A percentile compares a stretch with the other conserved stretches of the same genome.
phyloP scores from a whole-genome alignment of 1,140 invertebrate species.

The Agraylea sexmaculata region DNA sequence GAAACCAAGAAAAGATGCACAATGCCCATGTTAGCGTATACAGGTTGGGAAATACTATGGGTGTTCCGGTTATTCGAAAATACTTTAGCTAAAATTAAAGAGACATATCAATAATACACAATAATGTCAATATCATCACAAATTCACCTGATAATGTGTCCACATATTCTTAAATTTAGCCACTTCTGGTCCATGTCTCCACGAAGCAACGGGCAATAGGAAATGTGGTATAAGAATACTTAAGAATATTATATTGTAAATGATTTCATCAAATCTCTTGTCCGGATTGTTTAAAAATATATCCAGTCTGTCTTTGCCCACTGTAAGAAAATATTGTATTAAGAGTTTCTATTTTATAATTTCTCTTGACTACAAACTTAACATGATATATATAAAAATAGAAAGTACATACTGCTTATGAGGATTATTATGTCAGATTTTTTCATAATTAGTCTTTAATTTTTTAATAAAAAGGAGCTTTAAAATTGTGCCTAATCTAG shows the following conservation, averaged over 20 bases:
- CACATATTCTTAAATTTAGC: slow-evolving; percentile 63
- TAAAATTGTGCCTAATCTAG: no score
- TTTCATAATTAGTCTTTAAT: no score
- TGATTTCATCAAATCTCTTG: slow-evolving; percentile 55
- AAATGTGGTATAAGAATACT: slow-evolving; percentile 58
- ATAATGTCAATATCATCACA: neutral
- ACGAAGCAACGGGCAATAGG: slow-evolving; percentile 51
- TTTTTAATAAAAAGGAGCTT: no score
- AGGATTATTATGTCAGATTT: no score
- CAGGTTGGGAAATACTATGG: slow-evolving; percentile 49
- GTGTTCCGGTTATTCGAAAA: slow-evolving; percentile 47
- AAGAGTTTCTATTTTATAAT: neutral
- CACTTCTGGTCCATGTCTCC: slow-evolving; percentile 51
- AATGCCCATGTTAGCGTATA: slow-evolving; percentile 45
- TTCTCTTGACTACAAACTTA: no score
- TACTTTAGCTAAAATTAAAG: slow-evolving; percentile 44
- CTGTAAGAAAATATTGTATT: slow-evolving; percentile 22
- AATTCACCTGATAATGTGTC: slow-evolving; percentile 51
- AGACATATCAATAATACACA: slow-evolving; percentile 1
- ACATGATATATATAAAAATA: no score
- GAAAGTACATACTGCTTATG: no score
- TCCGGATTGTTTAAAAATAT: slow-evolving; percentile 44
- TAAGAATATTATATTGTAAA: slow-evolving; percentile 57
- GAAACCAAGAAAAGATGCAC: slow-evolving; percentile 48
- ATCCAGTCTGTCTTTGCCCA: slow-evolving; percentile 38